Base-by-base conservation (phyloP, 2,888 invertebrate species). In the Drosophila colorata region DNA sequence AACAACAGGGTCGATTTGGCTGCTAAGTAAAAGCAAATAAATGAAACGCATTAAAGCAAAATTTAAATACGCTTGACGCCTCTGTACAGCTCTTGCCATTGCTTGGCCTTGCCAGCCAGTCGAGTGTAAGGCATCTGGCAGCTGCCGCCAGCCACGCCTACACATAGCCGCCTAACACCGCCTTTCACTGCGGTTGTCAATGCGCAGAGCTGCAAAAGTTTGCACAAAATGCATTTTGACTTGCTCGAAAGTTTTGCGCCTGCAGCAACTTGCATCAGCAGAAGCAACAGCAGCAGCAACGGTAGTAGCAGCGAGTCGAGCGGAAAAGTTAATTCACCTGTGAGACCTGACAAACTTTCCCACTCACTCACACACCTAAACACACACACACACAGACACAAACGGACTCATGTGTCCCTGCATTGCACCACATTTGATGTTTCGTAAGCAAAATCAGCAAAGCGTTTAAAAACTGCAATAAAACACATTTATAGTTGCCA, bases 301-400 rank as follows among this genome's bases (percentile, higher is more conserved):
- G 48, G 43, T 56, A 59, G 44, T 49, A 71, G 60, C 63, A 65
- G 35, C 80, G 86, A 87, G 78, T 78, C 69, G 73, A 87, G 81
- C 85, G 74, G 72, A 87, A 86, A 86, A 86, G 74, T 86, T 86
- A 86, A 88, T 87, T 88, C 86, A 86, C 86, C 86, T 86, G 88
- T 81, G 88, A 88, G 86, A 79, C 86, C 80, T 77, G 79, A 79
- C 87, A 83, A 85, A 85, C 78, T 86, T 86, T 86, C 56, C 53
- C 64, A 74, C 80, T 79, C 69, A 53, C 66, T 52, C 37, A 16
- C 38, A 25, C 37, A 40, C 58, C 52, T 53, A 74, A 55, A 63
- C 49, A 49, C 44, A 25, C 20, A 33, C 18, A 20, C 16, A 49
- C 31, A 38, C 5, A 41, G 55, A 28, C 23, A 16, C 44, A 37